Conservation (phyloP, 1,140 invertebrate species). For the Drosophila bocqueti region DNA sequence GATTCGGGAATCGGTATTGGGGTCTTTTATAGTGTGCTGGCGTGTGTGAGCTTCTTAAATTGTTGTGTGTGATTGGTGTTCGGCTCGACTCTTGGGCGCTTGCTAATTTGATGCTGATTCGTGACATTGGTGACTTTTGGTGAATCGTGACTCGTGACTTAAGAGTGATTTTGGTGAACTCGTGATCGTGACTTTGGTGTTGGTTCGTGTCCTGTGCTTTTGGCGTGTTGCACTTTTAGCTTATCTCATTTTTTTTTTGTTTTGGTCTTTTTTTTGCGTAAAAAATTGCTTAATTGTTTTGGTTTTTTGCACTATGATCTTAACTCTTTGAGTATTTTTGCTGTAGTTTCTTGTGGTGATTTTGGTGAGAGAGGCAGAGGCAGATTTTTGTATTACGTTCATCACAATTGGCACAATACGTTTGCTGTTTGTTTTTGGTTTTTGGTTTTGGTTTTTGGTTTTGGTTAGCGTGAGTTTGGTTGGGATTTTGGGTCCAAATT, state of each 20-base stretch:
- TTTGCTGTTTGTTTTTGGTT: slow-evolving; percentile 39
- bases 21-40: slow-evolving; percentile 28
- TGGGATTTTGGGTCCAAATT: slow-evolving; percentile 50
- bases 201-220: slow-evolving; percentile 52
- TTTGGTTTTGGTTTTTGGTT: slow-evolving; percentile 35
- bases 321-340: slow-evolving; percentile 35
- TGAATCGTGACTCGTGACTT: slow-evolving; percentile 52
- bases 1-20: neutral
- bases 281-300: slow-evolving; percentile 19
- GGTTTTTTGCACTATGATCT: slow-evolving; percentile 26
- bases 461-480: slow-evolving; percentile 46
- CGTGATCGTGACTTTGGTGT: slow-evolving; percentile 47
- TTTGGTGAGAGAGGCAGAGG: slow-evolving; percentile 54
- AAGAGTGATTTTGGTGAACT: slow-evolving; percentile 48
- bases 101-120: slow-evolving; percentile 46
- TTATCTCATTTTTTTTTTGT: slow-evolving; percentile 14
- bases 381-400: slow-evolving; percentile 38
- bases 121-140: slow-evolving; percentile 41
- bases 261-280: slow-evolving; percentile 33
- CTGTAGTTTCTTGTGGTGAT: slow-evolving; percentile 38
- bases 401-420: slow-evolving; percentile 52
- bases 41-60: slow-evolving; percentile 27
- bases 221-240: slow-evolving; percentile 48
- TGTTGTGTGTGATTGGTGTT: slow-evolving; percentile 1
- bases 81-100: slow-evolving; percentile 17